Conservation (phyloP, 2,888 invertebrate species). For the Lasioglossum vierecki region DNA sequence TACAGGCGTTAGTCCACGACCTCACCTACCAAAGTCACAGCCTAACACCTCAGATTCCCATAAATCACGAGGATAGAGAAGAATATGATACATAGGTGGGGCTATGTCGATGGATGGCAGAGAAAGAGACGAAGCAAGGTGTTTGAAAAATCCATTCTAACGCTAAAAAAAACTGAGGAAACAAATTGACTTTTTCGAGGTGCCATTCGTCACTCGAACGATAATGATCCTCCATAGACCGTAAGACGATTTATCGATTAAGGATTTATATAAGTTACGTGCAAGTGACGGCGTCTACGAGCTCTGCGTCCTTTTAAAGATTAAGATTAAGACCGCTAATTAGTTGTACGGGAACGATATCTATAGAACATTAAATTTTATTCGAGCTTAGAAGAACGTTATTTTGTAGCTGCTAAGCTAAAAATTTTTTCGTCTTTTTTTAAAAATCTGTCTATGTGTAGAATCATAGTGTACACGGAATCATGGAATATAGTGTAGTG, state of each 20-base stretch:
- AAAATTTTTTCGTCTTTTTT: slow-evolving; percentile 22
- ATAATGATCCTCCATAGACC: slow-evolving; percentile 37
- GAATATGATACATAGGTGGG: slow-evolving; percentile 41
- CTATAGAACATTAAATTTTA: slow-evolving; percentile 66
- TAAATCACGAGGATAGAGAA: slow-evolving; percentile 40
- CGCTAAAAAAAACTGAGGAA: not conserved
- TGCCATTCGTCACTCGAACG: slow-evolving; percentile 36
- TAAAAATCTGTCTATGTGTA: slow-evolving; percentile 42
- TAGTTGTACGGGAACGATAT: slow-evolving; percentile 68
- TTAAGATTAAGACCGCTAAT: slow-evolving; percentile 69
- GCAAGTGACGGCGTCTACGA: slow-evolving; percentile 41
- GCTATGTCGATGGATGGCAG: slow-evolving; percentile 34
- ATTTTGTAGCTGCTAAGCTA: slow-evolving; percentile 45
- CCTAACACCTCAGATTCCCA: slow-evolving; percentile 27
- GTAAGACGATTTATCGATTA: slow-evolving; percentile 59
- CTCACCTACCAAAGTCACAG: slow-evolving; percentile 55
- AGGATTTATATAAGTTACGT: slow-evolving; percentile 61
- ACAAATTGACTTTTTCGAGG: slow-evolving; percentile 65
- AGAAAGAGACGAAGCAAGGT: not conserved
- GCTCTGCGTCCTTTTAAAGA: slow-evolving; percentile 62
- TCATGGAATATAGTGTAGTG: slow-evolving; percentile 24
- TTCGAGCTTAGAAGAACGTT: slow-evolving; percentile 51
- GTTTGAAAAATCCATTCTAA: not conserved
- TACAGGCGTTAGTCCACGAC: slow-evolving; percentile 83
- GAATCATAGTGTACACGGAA: slow-evolving; percentile 19